Base-by-base conservation (phyloP, 2,888 invertebrate genomes). In the Xylophagus ater region DNA sequence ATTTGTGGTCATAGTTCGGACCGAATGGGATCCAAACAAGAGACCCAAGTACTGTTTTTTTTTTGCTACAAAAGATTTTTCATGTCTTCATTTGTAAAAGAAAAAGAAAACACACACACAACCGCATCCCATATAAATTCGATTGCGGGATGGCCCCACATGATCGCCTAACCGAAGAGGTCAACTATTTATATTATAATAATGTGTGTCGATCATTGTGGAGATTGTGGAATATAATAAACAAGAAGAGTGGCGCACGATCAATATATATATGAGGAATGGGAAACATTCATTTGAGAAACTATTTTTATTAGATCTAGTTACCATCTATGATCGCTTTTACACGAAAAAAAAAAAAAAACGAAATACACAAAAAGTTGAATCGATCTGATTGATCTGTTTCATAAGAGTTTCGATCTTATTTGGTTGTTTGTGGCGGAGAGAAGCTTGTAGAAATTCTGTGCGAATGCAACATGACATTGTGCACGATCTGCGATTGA, bases 61-160 rank as follows among this genome's bases (percentile, higher is more conserved):
- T n/a, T n/a, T n/a, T n/a, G n/a, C 9, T 14, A 6, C 28, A 18
- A 21, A n/a, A 29, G 28, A 32, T 26, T 20, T 25, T 40, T 34
- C 34, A 40, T 40, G 40, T 40, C 40, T 40, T 34, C 24, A 40
- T 40, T 40, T 40, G 40, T 40, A 40, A 40, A 20, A 19, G 29
- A 25, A 23, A 29, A 30, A 24, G 10, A n/a, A 31, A 15, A 24
- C 19, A 26, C 31, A n/a, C n/a, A n/a, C n/a, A n/a, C n/a, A n/a
- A n/a, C n/a, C n/a, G n/a, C n/a, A n/a, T n/a, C n/a, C n/a, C n/a
- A n/a, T n/a, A n/a, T n/a, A n/a, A n/a, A n/a, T n/a, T n/a, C n/a
- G n/a, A n/a, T n/a, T n/a, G n/a, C n/a, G n/a, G n/a, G n/a, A n/a
- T 30, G 20, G 30, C 37, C 30, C 20, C 36, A 37, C 31, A 37